Conservation (phyloP, 2,113 vertebrate genomes). For the Centropristis striata region DNA sequence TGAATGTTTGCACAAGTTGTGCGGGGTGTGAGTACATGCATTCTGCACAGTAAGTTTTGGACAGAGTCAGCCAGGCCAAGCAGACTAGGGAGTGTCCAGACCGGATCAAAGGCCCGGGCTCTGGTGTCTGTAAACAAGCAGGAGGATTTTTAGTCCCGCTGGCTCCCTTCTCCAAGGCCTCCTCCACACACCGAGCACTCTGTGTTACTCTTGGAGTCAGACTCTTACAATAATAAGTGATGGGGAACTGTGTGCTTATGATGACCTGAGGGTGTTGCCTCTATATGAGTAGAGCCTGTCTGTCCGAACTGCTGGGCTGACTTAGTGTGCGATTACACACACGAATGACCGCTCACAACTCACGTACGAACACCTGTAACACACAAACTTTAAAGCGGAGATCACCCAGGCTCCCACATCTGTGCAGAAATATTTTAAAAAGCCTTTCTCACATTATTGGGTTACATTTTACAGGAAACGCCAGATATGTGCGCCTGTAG, state of each 20-base stretch:
- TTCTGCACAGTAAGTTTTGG: slow-evolving; percentile 42
- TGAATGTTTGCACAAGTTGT: slow-evolving; percentile 30
- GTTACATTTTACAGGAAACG: slow-evolving; percentile 80
- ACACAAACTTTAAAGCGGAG: slow-evolving; percentile 39
- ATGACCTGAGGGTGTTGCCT: slow-evolving; percentile 62
- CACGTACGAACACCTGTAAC: slow-evolving; percentile 48
- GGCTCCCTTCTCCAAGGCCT: slow-evolving; percentile 53
- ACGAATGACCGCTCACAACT: slow-evolving; percentile 20
- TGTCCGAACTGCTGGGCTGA: slow-evolving; percentile 34
- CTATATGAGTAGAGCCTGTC: slow-evolving; percentile 36
- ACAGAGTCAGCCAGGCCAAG: slow-evolving; percentile 23
- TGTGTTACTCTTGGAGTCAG: slow-evolving; percentile 69
- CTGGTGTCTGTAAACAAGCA: slow-evolving; percentile 69
- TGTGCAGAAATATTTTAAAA: slow-evolving; percentile 70
- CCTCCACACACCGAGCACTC: slow-evolving; percentile 54
- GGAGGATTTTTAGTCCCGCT: slow-evolving; percentile 60
- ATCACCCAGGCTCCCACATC: slow-evolving; percentile 55
- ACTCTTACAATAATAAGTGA: slow-evolving; percentile 65
- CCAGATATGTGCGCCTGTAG: slow-evolving; percentile 60
- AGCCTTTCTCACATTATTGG: slow-evolving; percentile 74
- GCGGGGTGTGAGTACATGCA: slow-evolving; percentile 1
- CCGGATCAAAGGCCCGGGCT: slow-evolving; percentile 67
- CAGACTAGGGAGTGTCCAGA: slow-evolving; percentile 57
- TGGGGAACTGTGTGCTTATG: slow-evolving; percentile 49
- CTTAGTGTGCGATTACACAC: slow-evolving; percentile 21